Conservation (phyloP, 2,797 vertebrate genomes). For the Channa striata region DNA sequence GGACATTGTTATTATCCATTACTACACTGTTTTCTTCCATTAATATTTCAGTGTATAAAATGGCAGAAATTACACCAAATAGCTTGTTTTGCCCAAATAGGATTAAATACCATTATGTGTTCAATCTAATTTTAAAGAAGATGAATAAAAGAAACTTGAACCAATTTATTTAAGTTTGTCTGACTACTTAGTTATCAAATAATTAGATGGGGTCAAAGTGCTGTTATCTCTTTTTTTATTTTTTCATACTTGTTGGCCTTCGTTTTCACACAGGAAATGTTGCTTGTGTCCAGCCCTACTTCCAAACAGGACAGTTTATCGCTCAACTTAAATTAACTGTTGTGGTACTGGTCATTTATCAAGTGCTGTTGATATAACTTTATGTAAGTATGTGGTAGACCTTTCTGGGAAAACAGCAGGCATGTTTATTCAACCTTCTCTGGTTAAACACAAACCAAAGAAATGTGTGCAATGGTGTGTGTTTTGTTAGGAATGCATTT, state of each 20-base stretch:
- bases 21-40: neutral
- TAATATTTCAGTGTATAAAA: neutral
- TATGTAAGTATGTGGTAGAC: neutral
- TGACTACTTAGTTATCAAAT: too few relatives aligned
- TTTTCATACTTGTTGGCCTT: too few relatives aligned
- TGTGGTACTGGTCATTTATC: neutral
- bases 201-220: too few relatives aligned
- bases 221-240: too few relatives aligned
- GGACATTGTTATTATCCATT: neutral
- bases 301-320: neutral
- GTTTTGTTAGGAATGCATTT: neutral
- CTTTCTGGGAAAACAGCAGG: neutral
- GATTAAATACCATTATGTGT: too few relatives aligned
- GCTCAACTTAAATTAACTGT: neutral
- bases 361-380: neutral
- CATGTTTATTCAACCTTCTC: neutral
- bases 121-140: too few relatives aligned
- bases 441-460: constrained; percentile 29
- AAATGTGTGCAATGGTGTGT: constrained; percentile 10
- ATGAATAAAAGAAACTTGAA: too few relatives aligned
- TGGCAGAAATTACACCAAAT: neutral
- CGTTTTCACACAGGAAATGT: too few relatives aligned
- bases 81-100: too few relatives aligned
- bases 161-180: too few relatives aligned
- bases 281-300: too few relatives aligned